Base-by-base conservation (phyloP, 92 coral and sea anemone species). In the Actinostola sp. region DNA sequence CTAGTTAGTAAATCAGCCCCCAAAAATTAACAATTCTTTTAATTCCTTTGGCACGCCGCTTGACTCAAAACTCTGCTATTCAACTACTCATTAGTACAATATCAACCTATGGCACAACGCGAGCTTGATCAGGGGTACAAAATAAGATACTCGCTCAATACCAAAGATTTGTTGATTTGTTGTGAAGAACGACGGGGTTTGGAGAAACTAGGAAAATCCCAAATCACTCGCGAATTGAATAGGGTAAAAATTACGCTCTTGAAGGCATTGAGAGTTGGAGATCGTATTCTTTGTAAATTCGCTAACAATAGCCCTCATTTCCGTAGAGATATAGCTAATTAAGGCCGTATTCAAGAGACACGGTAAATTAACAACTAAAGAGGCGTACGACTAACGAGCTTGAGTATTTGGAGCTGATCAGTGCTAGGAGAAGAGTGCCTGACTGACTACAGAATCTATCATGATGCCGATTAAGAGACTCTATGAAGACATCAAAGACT, bases 391-490 rank as follows among this genome's bases (percentile, higher is more conserved):
- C 62, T 68, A 51, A 68, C 74, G 74, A 68, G 51, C 31, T 34
- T 20, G 31, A 15, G 57, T 68, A 68, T 27, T 27, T 17, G 15
- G 49, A 29, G 35, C 19, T 35, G 64, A 20, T 48, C 54, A 36
- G 42, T 4, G 42, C 42, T 36, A 4, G 13, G 63, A 12, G 17
- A 57, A 57, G 63, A 29, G 31, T 23, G 42, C 42, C 11, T 3
- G 30, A 52, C 59, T n/a, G 14, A 19, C 2, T 28, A 14, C 33
- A 28, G 4, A 3, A 27, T 10, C 61, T 17, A 64, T 8, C n/a
- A 75, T 75, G 81, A 75, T 64, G 81, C 65, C 81, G 23, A 32
- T 64, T 12, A 75, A 75, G 28, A 15, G 81, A 63, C 24, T 52
- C 54, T 75, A 41, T 31, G 81, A 63, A 21, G 70, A 65, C 26